These are phyloP conservation scores for Halictus ligatus DNA, from an alignment of 2,888 invertebrate species.

Conservation along the genomic window DNA sequence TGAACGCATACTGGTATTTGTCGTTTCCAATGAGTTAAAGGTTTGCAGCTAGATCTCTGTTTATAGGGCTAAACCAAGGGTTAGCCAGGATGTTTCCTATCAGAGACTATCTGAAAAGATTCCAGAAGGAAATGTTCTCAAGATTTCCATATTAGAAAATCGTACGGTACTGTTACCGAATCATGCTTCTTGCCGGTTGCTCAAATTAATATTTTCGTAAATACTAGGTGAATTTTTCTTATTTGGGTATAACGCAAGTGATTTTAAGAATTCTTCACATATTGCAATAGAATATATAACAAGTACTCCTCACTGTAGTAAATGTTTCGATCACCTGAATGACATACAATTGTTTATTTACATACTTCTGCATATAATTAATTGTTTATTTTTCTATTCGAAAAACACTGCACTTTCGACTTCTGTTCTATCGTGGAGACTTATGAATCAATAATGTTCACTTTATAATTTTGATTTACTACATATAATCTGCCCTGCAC, in stretches of 20 bases:
- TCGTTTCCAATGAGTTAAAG: too few relatives aligned
- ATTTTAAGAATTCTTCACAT: not conserved
- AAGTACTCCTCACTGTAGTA: not conserved
- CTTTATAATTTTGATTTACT: not conserved
- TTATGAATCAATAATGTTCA: not conserved
- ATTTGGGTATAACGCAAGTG: not conserved
- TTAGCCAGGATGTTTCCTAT: too few relatives aligned
- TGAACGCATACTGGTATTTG: too few relatives aligned
- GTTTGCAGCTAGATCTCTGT: too few relatives aligned
- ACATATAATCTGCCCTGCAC: slow-evolving; percentile 4
- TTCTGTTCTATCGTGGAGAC: not conserved
- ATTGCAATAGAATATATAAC: not conserved
- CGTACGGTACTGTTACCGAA: too few relatives aligned
- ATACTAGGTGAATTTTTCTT: not conserved
- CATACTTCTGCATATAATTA: not conserved
- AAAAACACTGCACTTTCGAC: not conserved
- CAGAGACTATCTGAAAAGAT: too few relatives aligned
- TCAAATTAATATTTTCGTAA: not conserved
- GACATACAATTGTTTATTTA: not conserved
- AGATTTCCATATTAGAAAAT: too few relatives aligned
- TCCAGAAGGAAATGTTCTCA: too few relatives aligned
- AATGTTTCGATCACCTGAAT: not conserved
- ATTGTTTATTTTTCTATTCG: not conserved
- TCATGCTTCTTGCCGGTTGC: too few relatives aligned
- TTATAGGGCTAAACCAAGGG: too few relatives aligned